Base-by-base conservation (phyloP, 2,888 invertebrate species). In the Lordiphosa fenestrarum region DNA sequence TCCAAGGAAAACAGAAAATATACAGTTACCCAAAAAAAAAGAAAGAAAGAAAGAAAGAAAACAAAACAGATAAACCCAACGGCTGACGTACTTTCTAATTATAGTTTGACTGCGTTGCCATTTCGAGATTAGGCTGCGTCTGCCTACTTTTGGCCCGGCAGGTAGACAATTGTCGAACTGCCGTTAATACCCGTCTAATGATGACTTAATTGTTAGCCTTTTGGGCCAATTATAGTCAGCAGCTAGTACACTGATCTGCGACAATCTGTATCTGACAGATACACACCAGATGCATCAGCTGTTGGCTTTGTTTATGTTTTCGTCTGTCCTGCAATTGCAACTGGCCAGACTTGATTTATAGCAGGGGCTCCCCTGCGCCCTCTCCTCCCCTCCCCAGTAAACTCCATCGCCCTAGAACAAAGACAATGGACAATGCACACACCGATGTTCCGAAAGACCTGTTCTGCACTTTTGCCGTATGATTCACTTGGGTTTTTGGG, bases 261-360 rank as follows among this genome's bases (percentile, higher is more conserved):
- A 47, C 41, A 59, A 58, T 39, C 53, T 59, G 51, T 64, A 66
- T 71, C 66, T 66, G 54, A 21, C 58, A 67, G 64, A 61, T 66
- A 68, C 73, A 80, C 40, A 42, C 44, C 21, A 52, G 40, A 1
- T 5, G 39, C 71, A 78, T 82, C 86, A 86, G 82, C 85, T 83
- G 86, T 85, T 86, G 41, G 23, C 15, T 53, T 36, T 64, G 53
- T 61, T 53, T 76, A 69, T 73, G 72, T 84, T 84, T 76, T 80
- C 15, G 65, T 69, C 71, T 75, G 68, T 71, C 46, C 66, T 67
- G 58, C 41, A 58, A 69, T 63, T 38, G 53, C 48, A 46, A 56
- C 66, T 66, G 51, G 61, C 62, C 65, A 64, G 65, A 76, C 84
- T 73, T 75, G 75, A 84, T 80, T 81, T 80, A 85, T 83, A 41